Conservation (phyloP, 2,888 invertebrate genomes). For the Cacoxenus indagator region DNA sequence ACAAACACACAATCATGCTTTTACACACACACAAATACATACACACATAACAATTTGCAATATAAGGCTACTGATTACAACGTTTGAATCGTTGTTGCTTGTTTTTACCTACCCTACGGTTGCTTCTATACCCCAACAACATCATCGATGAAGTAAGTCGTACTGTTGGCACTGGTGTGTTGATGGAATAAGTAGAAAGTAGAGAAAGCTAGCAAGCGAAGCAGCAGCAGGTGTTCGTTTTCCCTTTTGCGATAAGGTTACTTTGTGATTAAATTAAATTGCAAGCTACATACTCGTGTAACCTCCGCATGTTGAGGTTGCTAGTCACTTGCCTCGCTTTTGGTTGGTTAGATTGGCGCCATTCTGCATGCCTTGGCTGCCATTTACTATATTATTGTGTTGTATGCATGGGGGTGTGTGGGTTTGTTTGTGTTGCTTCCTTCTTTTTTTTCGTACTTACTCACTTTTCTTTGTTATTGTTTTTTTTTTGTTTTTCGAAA, state of each 20-base stretch:
- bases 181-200: not conserved
- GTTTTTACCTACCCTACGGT: not conserved
- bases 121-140: not conserved
- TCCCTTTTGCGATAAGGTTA: constrained; percentile 48
- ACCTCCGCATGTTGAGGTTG: not conserved
- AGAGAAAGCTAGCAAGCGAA: not conserved
- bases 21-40: not conserved
- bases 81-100: not conserved
- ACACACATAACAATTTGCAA: not conserved
- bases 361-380: constrained; percentile 1
- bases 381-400: constrained; percentile 3
- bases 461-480: not conserved
- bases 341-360: not conserved
- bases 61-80: constrained; percentile 15
- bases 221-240: constrained; percentile 46
- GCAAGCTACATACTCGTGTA: constrained; percentile 35
- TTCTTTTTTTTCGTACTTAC: not conserved
- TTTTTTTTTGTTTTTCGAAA: not conserved
- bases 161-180: constrained; percentile 21
- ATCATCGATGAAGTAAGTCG: too few species aligned
- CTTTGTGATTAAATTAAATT: constrained; percentile 60
- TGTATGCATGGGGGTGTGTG: not conserved
- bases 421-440: not conserved
- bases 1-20: not conserved
- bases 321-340: not conserved